Evolutionary conservation across 2,888 invertebrate genomes (phyloP).

Genomic region (Meiosimyza decipiens): DNA sequence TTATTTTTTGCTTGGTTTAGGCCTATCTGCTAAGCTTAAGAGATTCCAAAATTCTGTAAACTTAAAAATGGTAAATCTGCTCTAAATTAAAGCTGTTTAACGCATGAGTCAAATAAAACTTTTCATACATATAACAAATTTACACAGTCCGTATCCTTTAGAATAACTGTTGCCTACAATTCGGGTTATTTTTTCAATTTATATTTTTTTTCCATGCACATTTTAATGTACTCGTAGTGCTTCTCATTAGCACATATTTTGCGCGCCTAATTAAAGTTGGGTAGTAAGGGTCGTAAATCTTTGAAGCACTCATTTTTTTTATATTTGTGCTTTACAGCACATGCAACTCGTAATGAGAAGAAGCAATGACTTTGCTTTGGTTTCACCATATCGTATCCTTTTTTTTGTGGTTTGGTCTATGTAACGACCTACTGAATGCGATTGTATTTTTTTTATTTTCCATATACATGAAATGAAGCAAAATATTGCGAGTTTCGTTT

Average conservation of each 20-base stretch:
- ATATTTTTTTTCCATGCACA: background rate
- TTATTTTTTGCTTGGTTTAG: too few species aligned
- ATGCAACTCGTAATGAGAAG: constrained; percentile 1
- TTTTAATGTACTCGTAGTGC: constrained; percentile 7
- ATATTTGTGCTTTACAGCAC: background rate
- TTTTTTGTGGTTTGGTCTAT: constrained; percentile 11
- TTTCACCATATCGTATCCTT: background rate
- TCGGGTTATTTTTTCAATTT: background rate
- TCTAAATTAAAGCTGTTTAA: too few species aligned
- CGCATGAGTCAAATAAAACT: too few species aligned
- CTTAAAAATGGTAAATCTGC: too few species aligned
- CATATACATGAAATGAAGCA: too few species aligned
- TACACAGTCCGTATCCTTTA: background rate
- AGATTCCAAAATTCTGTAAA: too few species aligned
- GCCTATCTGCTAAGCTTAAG: too few species aligned
- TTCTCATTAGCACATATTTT: constrained; percentile 6
- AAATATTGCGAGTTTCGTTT: background rate
- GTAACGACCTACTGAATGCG: constrained; percentile 19
- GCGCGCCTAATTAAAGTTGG: constrained; percentile 3
- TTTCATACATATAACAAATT: too few species aligned
- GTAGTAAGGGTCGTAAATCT: background rate
- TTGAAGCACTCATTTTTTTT: constrained; percentile 4
- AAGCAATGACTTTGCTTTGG: background rate
- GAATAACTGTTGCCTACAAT: background rate
- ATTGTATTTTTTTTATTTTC: background rate